Evolutionary conservation across 2,888 invertebrate species (phyloP), one percentile per base, ranked within the genome.

Genomic region (Nemoura dubitans): DNA sequence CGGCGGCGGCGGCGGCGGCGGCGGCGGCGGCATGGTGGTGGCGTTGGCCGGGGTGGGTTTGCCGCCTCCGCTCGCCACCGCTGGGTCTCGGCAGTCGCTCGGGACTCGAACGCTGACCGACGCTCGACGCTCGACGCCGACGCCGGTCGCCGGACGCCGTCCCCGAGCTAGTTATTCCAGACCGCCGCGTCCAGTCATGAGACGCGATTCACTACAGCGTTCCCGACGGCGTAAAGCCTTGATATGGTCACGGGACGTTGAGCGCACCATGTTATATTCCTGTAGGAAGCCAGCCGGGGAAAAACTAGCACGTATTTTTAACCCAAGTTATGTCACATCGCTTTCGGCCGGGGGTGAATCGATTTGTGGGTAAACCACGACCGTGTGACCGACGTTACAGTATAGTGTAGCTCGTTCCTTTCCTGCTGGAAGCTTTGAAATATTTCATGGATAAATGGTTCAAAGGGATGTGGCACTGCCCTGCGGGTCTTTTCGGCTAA

Each of bases 81-180:
- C 59, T 14, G n/a, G n/a, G n/a, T n/a, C n/a, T n/a, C n/a, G n/a
- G 59, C 59, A 3, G 59, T 21, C 59, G 59, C 59, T 21, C 16
- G 59, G 59, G 59, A 59, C 59, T 59, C 14, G 59, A 59, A 59
- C 21, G 59, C 59, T 59, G 59, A 59, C 59, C 59, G 59, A 59
- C 59, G 59, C 59, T 21, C 16, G 59, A 59, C 59, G 59, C 59
- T 30, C 28, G 81, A n/a, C n/a, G 81, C 25, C 25, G 26, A 25
- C 25, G 25, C 76, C 21, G 5, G 25, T 27, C 29, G 29, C 29
- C 25, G 43, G 43, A 26, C 26, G 59, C 27, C 84, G 30, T 28
- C 84, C 29, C 59, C 84, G 84, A 76, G 84, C 84, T 84, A 84
- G 84, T 84, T 84, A 84, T 84, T 84, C 84, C 84, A 76, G 29